phyloP scores from a whole-genome alignment of 1,140 invertebrate species.

The Centruroides sculpturatus region DNA sequence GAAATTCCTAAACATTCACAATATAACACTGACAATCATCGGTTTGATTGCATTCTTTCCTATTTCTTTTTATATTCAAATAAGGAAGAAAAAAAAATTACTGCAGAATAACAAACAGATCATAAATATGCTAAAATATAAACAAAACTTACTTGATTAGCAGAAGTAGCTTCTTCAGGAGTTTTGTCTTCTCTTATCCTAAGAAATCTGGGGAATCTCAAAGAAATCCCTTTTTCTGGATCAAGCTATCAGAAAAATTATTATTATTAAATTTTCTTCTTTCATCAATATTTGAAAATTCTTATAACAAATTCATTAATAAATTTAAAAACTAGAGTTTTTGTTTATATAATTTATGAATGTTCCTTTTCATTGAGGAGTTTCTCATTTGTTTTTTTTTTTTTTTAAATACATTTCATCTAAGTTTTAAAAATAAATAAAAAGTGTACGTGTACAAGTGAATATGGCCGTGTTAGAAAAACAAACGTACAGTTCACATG shows the following conservation, averaged over 20 bases:
- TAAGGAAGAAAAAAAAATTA: background rate
- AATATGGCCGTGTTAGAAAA: too few relatives aligned
- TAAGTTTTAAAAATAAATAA: too few relatives aligned
- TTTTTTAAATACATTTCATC: too few relatives aligned
- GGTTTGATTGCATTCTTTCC: background rate
- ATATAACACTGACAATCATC: conserved; percentile 34
- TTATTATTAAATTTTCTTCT: background rate
- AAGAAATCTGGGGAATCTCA: conserved; percentile 90
- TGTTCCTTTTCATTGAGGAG: too few relatives aligned
- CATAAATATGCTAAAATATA: background rate
- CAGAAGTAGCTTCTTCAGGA: conserved; percentile 80
- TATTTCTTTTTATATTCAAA: background rate
- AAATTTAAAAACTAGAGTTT: too few relatives aligned
- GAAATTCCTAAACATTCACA: background rate
- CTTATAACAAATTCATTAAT: too few relatives aligned
- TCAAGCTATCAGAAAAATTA: conserved; percentile 48
- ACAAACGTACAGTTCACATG: too few relatives aligned
- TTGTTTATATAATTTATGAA: too few relatives aligned
- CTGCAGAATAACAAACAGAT: too few relatives aligned
- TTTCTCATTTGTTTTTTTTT: too few relatives aligned
- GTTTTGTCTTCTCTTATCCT: conserved; percentile 85
- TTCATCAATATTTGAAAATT: background rate
- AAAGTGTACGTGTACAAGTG: too few relatives aligned
- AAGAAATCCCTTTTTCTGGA: conserved; percentile 81
- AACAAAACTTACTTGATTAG: conserved; percentile 51